phyloP scores from a whole-genome alignment of 1,140 invertebrate genomes.

The Dufourea novaeangliae region DNA sequence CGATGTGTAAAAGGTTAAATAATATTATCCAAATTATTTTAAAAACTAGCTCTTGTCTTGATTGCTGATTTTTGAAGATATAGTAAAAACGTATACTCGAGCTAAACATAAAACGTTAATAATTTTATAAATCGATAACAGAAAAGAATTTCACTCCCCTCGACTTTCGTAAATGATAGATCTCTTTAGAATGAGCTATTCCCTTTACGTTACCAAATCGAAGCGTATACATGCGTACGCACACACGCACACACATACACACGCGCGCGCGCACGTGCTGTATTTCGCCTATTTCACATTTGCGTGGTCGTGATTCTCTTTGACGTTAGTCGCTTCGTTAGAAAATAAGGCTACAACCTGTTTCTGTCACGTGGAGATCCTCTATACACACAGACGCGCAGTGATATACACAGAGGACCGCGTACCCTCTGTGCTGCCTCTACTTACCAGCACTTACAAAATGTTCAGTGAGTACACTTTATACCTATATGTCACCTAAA shows the following conservation, averaged over 20 bases:
- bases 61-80: too few species aligned
- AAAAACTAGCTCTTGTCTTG: too few species aligned
- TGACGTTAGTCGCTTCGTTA: slow-evolving; percentile 53
- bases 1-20: too few species aligned
- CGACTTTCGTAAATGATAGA: neutral
- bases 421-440: slow-evolving; percentile 48
- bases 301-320: slow-evolving; percentile 42
- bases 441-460: slow-evolving; percentile 63
- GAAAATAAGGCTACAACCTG: slow-evolving; percentile 47
- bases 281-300: slow-evolving; percentile 30
- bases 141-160: too few species aligned
- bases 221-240: neutral
- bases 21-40: too few species aligned
- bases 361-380: slow-evolving; percentile 3
- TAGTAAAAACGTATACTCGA: too few species aligned
- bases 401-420: slow-evolving; percentile 26
- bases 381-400: slow-evolving; percentile 22
- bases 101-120: too few species aligned
- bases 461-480: slow-evolving; percentile 59
- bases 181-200: neutral
- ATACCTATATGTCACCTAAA: slow-evolving; percentile 40
- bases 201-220: neutral
- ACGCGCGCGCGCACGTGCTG: slow-evolving; percentile 32
- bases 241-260: slow-evolving; percentile 16
- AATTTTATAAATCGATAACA: too few species aligned